Evolutionary conservation across 2,113 vertebrate species (phyloP).

Genomic region (Haliaeetus leucogaster): DNA sequence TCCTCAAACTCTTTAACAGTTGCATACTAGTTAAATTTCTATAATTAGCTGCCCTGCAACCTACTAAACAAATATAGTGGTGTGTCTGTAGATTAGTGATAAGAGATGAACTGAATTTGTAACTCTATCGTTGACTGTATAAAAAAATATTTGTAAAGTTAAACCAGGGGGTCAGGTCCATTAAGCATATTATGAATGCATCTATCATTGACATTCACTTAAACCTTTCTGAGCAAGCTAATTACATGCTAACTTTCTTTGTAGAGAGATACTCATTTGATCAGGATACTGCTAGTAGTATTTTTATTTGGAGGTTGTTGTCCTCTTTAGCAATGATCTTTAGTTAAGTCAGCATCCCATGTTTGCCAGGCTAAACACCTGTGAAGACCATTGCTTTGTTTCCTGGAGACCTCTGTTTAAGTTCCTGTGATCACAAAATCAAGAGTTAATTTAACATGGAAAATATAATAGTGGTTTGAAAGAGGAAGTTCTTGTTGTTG

Average conservation of each 20-base stretch:
- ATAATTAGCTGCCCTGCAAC: conserved; percentile 34
- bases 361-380: background rate
- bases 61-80: conserved; percentile 26
- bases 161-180: background rate
- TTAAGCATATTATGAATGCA: background rate
- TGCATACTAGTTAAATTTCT: background rate
- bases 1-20: background rate
- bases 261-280: background rate
- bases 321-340: background rate
- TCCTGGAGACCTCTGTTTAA: conserved; percentile 13
- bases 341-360: background rate
- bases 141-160: background rate
- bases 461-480: conserved; percentile 37
- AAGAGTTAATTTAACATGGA: conserved; percentile 8
- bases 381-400: background rate
- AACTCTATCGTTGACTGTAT: background rate
- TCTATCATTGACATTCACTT: background rate
- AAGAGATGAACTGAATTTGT: background rate
- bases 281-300: background rate
- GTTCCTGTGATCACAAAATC: conserved; percentile 1
- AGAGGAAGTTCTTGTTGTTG: conserved; percentile 58
- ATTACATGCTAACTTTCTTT: background rate
- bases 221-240: background rate
- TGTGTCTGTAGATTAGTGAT: background rate
- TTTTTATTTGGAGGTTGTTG: background rate